Evolutionary conservation across 2,888 invertebrate species (phyloP), one percentile per base, ranked within the genome.

Genomic region (Heliconius erato): DNA sequence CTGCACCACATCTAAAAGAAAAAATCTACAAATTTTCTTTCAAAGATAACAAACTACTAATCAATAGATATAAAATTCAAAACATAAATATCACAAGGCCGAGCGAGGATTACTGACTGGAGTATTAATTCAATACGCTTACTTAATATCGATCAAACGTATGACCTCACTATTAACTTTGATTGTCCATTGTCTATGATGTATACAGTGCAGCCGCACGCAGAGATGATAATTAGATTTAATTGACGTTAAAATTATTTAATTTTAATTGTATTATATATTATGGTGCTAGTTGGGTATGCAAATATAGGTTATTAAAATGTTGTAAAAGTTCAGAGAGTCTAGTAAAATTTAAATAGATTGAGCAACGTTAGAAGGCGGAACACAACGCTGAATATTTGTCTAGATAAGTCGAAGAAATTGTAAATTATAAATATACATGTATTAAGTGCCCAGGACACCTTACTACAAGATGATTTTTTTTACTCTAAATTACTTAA

Each of bases 1-100:
- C 11, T 69, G 35, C 35, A 19, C 3, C 19, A 69, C 28, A 65
- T 14, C 49, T 54, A 19, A 6, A 19, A 54, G 49, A 67, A 26
- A 28, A 11, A 1, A 2, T n/a, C 14, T 19, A 19, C 19, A 26
- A 72, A 0, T 19, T 12, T 68, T 49, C 9, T 49, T 78, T 44
- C 49, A 32, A 80, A 32, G 28, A 65, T 28, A 72, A 72, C 23
- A 65, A 12, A 40, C 1, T 26, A 71, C 26, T 63, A 72, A 79
- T 79, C 71, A 54, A 72, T 72, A 72, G 23, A 28, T 72, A 69
- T 63, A 69, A 72, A 63, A 74, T 80, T 69, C 59, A 40, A 68
- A 68, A 68, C 49, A 59, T 26, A 63, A 69, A 81, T 44, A 68
- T 69, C 28, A 54, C 81, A 77, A 69, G 80, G 81, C 32, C 76